Evolutionary conservation across 2,888 invertebrate genomes (phyloP), one percentile per base, ranked within the genome.

Genomic region (Tetragonula carbonaria): DNA sequence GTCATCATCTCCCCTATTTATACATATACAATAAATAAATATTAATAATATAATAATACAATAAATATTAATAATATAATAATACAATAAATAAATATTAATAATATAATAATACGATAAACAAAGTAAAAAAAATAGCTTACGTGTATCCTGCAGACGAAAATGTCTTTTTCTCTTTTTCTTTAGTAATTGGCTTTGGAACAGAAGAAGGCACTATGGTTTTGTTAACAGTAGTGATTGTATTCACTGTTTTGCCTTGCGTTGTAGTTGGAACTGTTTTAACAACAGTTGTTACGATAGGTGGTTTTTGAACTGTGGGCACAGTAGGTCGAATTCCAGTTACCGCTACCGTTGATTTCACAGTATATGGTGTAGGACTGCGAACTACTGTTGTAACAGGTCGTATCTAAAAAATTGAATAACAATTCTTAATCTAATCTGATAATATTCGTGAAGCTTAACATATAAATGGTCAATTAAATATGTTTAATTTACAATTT

Each of bases 1-100:
- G 94, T 99, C 99, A 94, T 99, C 99, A 93, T 99, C 98, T 66
- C 98, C 98, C 85, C 96, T 95, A 94, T 95, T 95, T 28, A 13
- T 33, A 23, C 4, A 38, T 33, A 68, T 45, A 55, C 33, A 21
- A 4, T 23, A 3, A 68, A 68, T 33, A 51, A 23, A 33, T n/a
- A n/a, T 2, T 5, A 55, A 21, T 6, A 53, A 28, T 28, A 28
- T 28, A 28, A 28, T 28, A 28, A 68, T 45, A 55, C 33, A 68
- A 68, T 33, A 51, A 23, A 33, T n/a, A n/a, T 2, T 5, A 55
- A 21, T 6, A 53, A 28, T 28, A 28, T 28, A 28, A 28, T 28
- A 28, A 68, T 45, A 55, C 33, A 33, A 4, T 23, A 3, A 68
- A 68, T 33, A 51, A 23, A 33, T n/a, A n/a, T 2, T 5, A 55